A percentile compares a stretch with the other conserved stretches of the same genome.
These are phyloP conservation scores for Ascidia mentula DNA, from an alignment of 23 tunicate species.

Conservation along the genomic window DNA sequence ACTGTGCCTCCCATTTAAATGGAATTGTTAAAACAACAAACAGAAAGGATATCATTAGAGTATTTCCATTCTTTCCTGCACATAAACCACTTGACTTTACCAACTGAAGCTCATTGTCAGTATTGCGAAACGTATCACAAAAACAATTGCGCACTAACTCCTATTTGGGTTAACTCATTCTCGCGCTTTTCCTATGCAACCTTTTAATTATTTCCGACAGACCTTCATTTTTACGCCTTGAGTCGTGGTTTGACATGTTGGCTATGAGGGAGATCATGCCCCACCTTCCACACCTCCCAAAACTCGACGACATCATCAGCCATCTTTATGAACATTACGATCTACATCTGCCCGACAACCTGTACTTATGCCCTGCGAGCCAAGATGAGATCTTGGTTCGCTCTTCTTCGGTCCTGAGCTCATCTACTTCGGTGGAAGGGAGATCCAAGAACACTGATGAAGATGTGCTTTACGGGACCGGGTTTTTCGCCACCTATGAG, in stretches of 20 bases:
- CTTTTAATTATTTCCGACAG: constrained; percentile 2
- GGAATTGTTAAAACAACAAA: no score
- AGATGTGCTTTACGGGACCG: background rate
- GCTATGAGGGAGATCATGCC: constrained; percentile 38
- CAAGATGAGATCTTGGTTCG: background rate
- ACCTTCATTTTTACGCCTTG: constrained; percentile 37
- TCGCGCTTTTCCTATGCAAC: no score
- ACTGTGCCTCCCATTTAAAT: no score
- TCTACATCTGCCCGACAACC: constrained; percentile 5
- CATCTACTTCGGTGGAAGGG: background rate
- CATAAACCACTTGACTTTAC: no score
- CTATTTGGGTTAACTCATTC: no score
- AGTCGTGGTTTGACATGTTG: constrained; percentile 39
- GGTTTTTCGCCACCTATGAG: background rate
- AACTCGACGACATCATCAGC: background rate
- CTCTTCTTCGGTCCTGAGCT: background rate
- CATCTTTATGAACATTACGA: background rate
- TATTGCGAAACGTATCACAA: no score
- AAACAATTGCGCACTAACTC: no score
- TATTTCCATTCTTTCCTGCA: no score
- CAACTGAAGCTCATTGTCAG: no score
- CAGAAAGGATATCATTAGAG: no score
- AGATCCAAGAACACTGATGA: background rate
- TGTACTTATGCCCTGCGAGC: background rate
- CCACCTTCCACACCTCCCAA: constrained; percentile 41